Percentiles rank a stretch among this genome's conserved stretches.
Evolutionary conservation across 2,113 vertebrate species (phyloP).

Genomic region (Aphyosemion australe): DNA sequence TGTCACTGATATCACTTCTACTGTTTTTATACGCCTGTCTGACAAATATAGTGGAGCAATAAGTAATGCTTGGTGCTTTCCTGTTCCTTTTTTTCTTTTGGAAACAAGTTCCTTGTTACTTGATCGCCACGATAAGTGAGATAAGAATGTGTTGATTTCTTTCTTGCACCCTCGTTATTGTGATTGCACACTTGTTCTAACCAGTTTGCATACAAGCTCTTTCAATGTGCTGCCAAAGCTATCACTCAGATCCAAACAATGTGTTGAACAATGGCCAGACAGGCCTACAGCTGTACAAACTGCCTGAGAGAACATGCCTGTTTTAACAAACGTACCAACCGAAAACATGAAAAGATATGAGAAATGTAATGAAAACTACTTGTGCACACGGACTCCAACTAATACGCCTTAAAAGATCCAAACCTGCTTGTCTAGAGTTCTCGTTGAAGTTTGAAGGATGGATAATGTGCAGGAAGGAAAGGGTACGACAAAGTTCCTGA

Average conservation of each 20-base stretch:
- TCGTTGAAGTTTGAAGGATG: conserved; percentile 21
- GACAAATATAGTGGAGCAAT: conserved; percentile 61
- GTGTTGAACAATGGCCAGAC: conserved; percentile 73
- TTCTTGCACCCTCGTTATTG: conserved; percentile 63
- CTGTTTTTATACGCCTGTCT: conserved; percentile 57
- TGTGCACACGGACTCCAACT: not conserved
- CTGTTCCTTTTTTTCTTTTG: conserved; percentile 1
- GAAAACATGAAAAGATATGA: conserved; percentile 36
- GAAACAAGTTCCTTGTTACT: conserved; percentile 39
- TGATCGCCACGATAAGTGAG: conserved; percentile 52
- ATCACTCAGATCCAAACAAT: conserved; percentile 71
- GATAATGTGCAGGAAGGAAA: conserved; percentile 36
- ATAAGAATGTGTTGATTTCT: conserved; percentile 54
- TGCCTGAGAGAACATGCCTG: conserved; percentile 59
- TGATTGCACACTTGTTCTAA: conserved; percentile 74
- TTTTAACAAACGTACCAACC: conserved; percentile 50
- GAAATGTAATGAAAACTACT: conserved; percentile 28
- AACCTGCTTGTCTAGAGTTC: conserved; percentile 26
- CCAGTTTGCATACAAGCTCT: conserved; percentile 67
- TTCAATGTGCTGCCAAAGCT: conserved; percentile 66
- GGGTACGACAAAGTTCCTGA: conserved; percentile 67
- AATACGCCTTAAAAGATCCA: conserved; percentile 9
- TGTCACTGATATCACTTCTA: conserved; percentile 62
- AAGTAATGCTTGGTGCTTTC: conserved; percentile 52
- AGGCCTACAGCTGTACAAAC: conserved; percentile 67